Base-by-base conservation (phyloP, 2,797 vertebrate genomes). In the Ceyx erithaca region DNA sequence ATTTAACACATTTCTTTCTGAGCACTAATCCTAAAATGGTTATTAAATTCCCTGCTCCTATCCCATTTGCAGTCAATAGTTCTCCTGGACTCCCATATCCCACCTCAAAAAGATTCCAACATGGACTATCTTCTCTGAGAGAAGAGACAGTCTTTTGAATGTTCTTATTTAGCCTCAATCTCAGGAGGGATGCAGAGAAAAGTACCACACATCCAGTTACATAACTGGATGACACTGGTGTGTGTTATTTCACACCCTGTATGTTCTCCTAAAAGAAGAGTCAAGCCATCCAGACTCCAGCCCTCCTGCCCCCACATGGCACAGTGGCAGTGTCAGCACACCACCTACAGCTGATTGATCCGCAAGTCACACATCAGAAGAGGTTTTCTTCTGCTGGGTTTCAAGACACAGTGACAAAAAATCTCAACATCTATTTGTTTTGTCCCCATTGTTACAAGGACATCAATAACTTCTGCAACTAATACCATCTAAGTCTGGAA, bases 261-360 rank as follows among this genome's bases (percentile, higher is more conserved):
- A 11, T 43, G 78, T 91, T 80, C 55, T 58, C 66, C 51, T 26
- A 75, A 23, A 41, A 66, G 61, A 79, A 72, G 20, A 86, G 46
- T 25, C 23, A n/a, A 89, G 37, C 3, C 30, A 55, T 45, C 10
- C 51, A 52, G 73, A 76, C 85, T 6, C 12, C 43, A 41, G 26
- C 11, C 30, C 72, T 77, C 52, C 69, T 54, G 67, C 17, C 40
- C n/a, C 69, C n/a, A 17, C 46, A 17, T 0, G 2, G 31, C 62
- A 78, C 28, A 2, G 6, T 14, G 51, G 14, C 58, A 66, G 26
- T 22, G 46, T 16, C 68, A 90, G 72, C 49, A 30, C 46, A 41
- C 28, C 33, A 23, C 3, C 49, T 13, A 70, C 21, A 71, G 59
- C 22, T 0, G 0, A 79, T 0, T 41, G n/a, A 86, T 67, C 54